phyloP scores from a whole-genome alignment of 2,797 vertebrate genomes.

The Lateolabrax maculatus region DNA sequence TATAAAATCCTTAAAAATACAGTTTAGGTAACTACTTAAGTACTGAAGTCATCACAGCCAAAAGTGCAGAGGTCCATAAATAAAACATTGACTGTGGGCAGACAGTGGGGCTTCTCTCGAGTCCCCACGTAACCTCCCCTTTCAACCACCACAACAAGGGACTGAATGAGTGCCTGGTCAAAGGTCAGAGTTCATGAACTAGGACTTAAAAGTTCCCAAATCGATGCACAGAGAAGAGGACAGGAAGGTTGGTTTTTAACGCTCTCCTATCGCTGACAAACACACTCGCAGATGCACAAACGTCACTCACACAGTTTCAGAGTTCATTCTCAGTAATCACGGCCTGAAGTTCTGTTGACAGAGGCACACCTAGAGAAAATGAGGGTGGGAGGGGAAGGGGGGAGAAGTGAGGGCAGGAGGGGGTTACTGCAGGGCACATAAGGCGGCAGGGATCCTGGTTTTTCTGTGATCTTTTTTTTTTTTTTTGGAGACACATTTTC shows the following conservation, averaged over 20 bases:
- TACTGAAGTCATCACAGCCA: slow-evolving; percentile 90
- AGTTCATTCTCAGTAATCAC: slow-evolving; percentile 67
- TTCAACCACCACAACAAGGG: slow-evolving; percentile 70
- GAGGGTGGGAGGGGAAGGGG: slow-evolving; percentile 31
- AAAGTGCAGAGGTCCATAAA: slow-evolving; percentile 92
- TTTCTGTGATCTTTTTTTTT: slow-evolving; percentile 8
- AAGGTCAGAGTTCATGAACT: slow-evolving; percentile 87
- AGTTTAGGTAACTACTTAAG: slow-evolving; percentile 90
- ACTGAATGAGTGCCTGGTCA: slow-evolving; percentile 82
- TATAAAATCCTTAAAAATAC: slow-evolving; percentile 92
- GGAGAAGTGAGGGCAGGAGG: slow-evolving; percentile 25
- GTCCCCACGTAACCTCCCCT: slow-evolving; percentile 60
- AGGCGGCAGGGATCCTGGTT: slow-evolving; percentile 63
- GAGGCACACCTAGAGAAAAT: slow-evolving; percentile 75
- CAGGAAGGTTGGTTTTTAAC: slow-evolving; percentile 59
- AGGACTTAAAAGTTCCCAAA: slow-evolving; percentile 82
- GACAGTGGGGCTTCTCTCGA: slow-evolving; percentile 69
- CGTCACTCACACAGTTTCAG: slow-evolving; percentile 65
- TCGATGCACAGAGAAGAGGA: slow-evolving; percentile 60
- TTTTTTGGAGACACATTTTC: slow-evolving; percentile 40
- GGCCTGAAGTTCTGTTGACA: slow-evolving; percentile 74
- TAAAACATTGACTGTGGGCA: slow-evolving; percentile 83
- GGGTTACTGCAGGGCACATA: slow-evolving; percentile 69
- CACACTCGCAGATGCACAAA: slow-evolving; percentile 64
- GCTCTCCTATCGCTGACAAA: slow-evolving; percentile 55